Conservation (phyloP, 2,113 vertebrate species). For the Serilophus lunatus region DNA sequence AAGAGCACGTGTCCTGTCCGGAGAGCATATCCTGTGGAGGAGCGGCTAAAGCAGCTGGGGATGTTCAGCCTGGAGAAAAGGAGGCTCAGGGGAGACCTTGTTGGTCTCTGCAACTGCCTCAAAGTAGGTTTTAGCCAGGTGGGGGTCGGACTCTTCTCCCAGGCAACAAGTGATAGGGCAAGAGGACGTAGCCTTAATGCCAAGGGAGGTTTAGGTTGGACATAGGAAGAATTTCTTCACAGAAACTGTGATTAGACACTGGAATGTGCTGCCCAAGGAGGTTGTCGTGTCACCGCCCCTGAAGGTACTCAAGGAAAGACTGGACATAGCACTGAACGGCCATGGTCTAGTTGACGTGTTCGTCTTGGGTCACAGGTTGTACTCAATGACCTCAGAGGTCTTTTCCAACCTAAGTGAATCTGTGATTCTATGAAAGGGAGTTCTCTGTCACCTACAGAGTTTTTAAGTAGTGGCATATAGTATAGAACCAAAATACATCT, state of each 20-base stretch:
- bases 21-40: background rate
- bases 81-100: background rate
- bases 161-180: no score
- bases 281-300: background rate
- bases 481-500: background rate
- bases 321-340: background rate
- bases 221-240: background rate
- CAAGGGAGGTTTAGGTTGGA: background rate
- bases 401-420: background rate
- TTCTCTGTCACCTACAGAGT: background rate
- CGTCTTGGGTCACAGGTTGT: no score
- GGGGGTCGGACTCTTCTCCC: background rate
- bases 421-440: background rate
- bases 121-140: background rate
- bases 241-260: background rate
- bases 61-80: background rate
- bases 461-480: background rate
- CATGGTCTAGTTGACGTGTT: background rate
- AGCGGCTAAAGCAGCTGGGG: background rate
- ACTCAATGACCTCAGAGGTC: background rate
- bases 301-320: background rate
- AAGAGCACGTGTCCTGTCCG: background rate
- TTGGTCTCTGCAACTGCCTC: accelerated
- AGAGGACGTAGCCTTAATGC: background rate
- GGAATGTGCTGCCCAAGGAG: no score